These are phyloP conservation scores for Rhynchophorus ferrugineus DNA, from an alignment of 1,140 invertebrate species.

Conservation along the genomic window DNA sequence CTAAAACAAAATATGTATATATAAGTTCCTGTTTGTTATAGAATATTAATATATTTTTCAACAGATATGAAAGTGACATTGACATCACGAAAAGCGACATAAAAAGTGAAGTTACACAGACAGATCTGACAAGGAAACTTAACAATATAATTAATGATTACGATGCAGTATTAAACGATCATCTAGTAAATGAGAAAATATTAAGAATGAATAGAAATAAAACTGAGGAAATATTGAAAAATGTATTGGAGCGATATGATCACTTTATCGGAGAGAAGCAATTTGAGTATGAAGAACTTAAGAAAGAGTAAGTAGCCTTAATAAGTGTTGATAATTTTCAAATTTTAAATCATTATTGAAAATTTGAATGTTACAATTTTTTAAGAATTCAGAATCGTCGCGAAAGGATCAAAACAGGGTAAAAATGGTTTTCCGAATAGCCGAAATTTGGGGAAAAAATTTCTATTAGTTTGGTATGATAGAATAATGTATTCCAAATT, in stretches of 20 bases:
- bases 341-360: too few species aligned
- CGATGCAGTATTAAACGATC: constrained; percentile 20
- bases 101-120: constrained; percentile 29
- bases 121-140: constrained; percentile 24
- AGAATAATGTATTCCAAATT: too few species aligned
- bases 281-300: constrained; percentile 29
- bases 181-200: constrained; percentile 29
- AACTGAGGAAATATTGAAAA: constrained; percentile 32
- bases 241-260: constrained; percentile 35
- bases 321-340: too few species aligned
- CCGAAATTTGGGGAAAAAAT: too few species aligned
- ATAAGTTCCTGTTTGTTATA: constrained; percentile 26
- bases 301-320: constrained; percentile 23
- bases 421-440: too few species aligned
- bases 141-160: constrained; percentile 24
- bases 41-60: not conserved
- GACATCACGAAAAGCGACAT: not conserved
- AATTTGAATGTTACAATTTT: too few species aligned
- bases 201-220: constrained; percentile 31
- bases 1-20: constrained; percentile 26
- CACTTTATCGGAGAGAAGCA: constrained; percentile 35
- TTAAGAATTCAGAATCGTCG: too few species aligned
- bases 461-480: too few species aligned
- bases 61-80: not conserved
- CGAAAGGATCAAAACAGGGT: too few species aligned